Evolutionary conservation across 2,113 vertebrate species (phyloP).

Genomic region (Hyperopisus bebe): DNA sequence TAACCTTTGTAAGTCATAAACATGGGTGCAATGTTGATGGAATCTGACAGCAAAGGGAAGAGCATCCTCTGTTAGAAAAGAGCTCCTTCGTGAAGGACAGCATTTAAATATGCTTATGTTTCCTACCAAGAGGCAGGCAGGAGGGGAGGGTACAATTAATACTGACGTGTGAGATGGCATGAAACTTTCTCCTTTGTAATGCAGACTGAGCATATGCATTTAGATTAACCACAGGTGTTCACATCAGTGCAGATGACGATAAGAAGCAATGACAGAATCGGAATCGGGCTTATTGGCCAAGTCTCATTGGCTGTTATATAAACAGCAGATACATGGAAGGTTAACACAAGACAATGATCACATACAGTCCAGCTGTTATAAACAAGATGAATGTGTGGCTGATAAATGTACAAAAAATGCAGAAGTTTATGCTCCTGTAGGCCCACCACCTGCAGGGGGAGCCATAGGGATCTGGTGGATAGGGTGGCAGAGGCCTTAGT

Average conservation of each 20-base stretch:
- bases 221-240: neutral
- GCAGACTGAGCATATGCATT: neutral
- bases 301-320: neutral
- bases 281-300: neutral
- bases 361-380: neutral
- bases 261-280: neutral
- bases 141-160: neutral
- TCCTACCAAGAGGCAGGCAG: neutral
- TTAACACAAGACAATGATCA: neutral
- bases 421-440: neutral
- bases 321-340: neutral
- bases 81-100: neutral
- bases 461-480: neutral
- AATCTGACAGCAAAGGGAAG: neutral
- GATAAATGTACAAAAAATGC: neutral
- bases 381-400: neutral
- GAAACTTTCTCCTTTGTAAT: neutral
- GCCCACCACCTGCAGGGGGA: neutral
- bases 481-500: neutral
- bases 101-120: neutral
- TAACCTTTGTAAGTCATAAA: conserved; percentile 1
- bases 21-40: neutral
- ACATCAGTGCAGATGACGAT: neutral
- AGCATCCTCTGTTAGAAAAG: neutral
- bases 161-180: neutral